Conservation (phyloP, 2,797 vertebrate genomes). For the Parauchenoglanis punctatus region DNA sequence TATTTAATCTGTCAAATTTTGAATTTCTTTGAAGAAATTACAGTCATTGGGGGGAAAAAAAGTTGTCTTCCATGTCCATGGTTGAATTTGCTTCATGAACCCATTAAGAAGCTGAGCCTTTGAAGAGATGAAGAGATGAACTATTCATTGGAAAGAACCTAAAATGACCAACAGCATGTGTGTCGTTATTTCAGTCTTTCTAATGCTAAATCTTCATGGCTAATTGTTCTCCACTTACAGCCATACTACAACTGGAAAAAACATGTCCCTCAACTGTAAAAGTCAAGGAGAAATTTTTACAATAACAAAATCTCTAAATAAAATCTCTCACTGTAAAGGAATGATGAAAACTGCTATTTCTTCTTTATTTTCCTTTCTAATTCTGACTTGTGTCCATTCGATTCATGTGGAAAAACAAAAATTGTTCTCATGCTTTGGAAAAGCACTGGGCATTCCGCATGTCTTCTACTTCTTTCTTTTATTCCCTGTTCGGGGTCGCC, state of each 20-base stretch:
- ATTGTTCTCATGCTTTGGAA: background rate
- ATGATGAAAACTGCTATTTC: background rate
- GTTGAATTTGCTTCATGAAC: background rate
- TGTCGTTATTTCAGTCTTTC: background rate
- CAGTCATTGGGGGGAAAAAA: background rate
- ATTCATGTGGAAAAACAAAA: background rate
- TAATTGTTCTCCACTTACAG: background rate
- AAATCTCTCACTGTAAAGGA: background rate
- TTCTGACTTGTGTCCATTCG: background rate
- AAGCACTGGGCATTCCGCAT: background rate
- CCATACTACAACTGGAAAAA: background rate
- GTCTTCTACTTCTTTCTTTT: no score
- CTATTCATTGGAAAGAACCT: background rate
- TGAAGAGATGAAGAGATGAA: background rate
- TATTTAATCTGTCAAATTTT: constrained; percentile 30
- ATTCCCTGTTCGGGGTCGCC: no score
- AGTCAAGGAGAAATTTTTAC: background rate
- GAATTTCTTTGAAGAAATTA: background rate
- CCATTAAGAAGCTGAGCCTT: background rate
- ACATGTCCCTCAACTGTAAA: background rate
- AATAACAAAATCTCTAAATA: background rate
- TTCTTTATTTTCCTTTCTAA: background rate
- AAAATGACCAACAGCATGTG: background rate
- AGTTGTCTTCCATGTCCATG: background rate
- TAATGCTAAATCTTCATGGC: background rate